Conservation (phyloP, 2,888 invertebrate genomes). For the Nowickia ferox region DNA sequence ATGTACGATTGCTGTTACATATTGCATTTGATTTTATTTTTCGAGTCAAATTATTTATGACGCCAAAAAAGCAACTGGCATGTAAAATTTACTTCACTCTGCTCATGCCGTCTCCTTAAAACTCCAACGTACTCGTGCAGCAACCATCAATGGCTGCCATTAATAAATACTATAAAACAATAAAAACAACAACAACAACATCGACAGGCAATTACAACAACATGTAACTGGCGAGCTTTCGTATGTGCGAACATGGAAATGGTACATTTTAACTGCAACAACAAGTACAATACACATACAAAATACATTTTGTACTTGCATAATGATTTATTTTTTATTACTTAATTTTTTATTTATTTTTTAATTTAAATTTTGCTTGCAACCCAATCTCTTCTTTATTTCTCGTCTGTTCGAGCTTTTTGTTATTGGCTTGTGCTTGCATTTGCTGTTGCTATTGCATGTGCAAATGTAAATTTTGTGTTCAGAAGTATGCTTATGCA, state of each 20-base stretch:
- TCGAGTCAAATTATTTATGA: slow-evolving; percentile 60
- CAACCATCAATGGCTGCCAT: slow-evolving; percentile 50
- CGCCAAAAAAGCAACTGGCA: slow-evolving; percentile 43
- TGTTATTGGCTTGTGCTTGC: slow-evolving; percentile 1
- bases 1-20: too few species aligned
- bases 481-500: slow-evolving; percentile 1
- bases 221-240: slow-evolving; percentile 41
- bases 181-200: slow-evolving; percentile 28
- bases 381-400: slow-evolving; percentile 28
- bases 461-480: slow-evolving; percentile 35
- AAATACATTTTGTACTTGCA: not conserved
- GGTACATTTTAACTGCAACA: slow-evolving; percentile 45
- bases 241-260: slow-evolving; percentile 64
- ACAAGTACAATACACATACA: not conserved
- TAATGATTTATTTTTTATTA: slow-evolving; percentile 10
- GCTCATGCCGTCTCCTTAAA: slow-evolving; percentile 18
- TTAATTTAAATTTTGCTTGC: slow-evolving; percentile 18
- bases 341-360: not conserved
- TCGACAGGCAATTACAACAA: slow-evolving; percentile 59
- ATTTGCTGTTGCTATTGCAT: slow-evolving; percentile 8
- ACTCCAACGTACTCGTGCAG: slow-evolving; percentile 10
- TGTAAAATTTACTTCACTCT: slow-evolving; percentile 40
- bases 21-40: slow-evolving; percentile 32
- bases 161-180: slow-evolving; percentile 9
- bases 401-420: slow-evolving; percentile 13